These are phyloP conservation scores for Ciconia boyciana DNA, from an alignment of 2,113 vertebrate species.

Conservation along the genomic window DNA sequence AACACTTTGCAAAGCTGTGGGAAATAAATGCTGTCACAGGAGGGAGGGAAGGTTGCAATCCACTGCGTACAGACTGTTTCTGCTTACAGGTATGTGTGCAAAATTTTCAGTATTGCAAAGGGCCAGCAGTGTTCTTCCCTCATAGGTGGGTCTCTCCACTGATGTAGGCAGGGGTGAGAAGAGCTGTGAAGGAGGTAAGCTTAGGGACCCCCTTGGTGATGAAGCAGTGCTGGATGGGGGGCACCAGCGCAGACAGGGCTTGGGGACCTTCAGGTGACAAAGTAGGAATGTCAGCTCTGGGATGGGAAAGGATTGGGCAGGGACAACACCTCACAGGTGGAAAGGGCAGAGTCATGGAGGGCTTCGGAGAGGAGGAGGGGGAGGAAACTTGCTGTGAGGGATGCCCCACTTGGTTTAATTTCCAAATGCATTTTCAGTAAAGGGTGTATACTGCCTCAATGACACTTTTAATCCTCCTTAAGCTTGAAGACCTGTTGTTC, in stretches of 20 bases:
- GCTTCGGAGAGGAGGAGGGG: background rate
- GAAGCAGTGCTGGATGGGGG: background rate
- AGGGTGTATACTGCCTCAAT: background rate
- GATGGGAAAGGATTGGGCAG: background rate
- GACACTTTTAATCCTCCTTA: background rate
- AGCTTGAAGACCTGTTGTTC: background rate
- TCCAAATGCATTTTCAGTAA: background rate
- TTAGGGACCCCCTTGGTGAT: background rate
- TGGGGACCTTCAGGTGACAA: background rate
- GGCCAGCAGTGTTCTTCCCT: background rate
- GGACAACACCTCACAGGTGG: background rate
- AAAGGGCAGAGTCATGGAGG: background rate
- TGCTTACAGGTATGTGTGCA: background rate
- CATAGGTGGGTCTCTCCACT: background rate
- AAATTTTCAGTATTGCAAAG: background rate
- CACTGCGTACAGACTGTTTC: background rate
- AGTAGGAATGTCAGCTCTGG: background rate
- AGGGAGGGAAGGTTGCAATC: background rate
- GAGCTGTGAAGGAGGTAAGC: fast-evolving
- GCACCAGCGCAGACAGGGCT: fast-evolving
- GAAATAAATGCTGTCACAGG: background rate
- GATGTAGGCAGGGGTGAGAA: fast-evolving
- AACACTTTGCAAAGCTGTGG: background rate
- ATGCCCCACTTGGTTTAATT: background rate
- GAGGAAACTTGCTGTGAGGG: background rate